A percentile compares a stretch with the other conserved stretches of the same genome.
Evolutionary conservation across 2,797 vertebrate genomes (phyloP).

Genomic region (Tragelaphus oryx): DNA sequence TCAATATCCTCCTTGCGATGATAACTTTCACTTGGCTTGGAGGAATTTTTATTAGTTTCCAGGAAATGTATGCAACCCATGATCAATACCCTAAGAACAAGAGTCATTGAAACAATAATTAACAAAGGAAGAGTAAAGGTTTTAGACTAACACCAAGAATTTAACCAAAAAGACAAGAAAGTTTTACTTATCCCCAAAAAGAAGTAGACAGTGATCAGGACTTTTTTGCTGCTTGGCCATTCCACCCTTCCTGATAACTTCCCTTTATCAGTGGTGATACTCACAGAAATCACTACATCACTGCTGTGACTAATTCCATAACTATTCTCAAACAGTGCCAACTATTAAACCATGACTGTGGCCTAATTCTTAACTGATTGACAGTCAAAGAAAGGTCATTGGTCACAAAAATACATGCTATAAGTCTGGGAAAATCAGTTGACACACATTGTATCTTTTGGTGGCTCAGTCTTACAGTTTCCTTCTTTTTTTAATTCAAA

Average conservation of each 20-base stretch:
- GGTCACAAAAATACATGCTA: constrained; percentile 31
- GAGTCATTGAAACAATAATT: constrained; percentile 17
- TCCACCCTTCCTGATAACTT: neutral
- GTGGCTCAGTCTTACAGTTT: constrained; percentile 52
- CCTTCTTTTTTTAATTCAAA: constrained; percentile 70
- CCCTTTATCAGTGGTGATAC: neutral
- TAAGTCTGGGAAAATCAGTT: constrained; percentile 37
- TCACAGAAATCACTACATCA: constrained; percentile 43
- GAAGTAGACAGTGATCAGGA: neutral
- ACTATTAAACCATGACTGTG: constrained; percentile 32
- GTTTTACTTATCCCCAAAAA: neutral
- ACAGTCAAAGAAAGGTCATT: constrained; percentile 47
- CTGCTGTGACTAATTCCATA: constrained; percentile 52
- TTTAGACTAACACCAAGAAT: constrained; percentile 19
- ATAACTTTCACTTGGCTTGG: neutral
- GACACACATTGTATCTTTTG: constrained; percentile 2
- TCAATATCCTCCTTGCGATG: constrained; percentile 32
- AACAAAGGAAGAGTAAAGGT: neutral
- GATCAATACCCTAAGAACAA: constrained; percentile 4
- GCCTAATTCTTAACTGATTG: constrained; percentile 45
- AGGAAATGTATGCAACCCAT: neutral
- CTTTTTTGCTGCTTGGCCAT: neutral
- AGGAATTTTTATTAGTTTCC: constrained; percentile 30
- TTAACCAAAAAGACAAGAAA: constrained; percentile 2
- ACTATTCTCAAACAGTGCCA: constrained; percentile 55